phyloP scores from a whole-genome alignment of 2,797 vertebrate genomes.

The Tragopan temminckii region DNA sequence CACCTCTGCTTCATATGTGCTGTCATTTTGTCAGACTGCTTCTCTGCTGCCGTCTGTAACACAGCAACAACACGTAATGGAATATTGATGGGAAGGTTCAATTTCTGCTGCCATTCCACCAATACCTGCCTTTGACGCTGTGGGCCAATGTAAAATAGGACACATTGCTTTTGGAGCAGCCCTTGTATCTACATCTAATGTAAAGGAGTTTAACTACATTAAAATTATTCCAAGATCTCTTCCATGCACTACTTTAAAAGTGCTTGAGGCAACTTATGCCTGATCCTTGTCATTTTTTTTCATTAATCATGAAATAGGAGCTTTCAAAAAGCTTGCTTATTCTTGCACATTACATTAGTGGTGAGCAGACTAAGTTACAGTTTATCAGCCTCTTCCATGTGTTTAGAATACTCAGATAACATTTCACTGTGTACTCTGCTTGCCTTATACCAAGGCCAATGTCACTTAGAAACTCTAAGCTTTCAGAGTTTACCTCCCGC shows the following conservation, averaged over 20 bases:
- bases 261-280: background rate
- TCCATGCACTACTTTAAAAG: background rate
- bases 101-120: no score
- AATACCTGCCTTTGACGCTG: no score
- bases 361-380: background rate
- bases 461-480: background rate
- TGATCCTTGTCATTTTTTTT: constrained; percentile 35
- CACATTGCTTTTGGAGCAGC: no score
- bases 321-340: background rate
- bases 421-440: background rate
- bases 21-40: no score
- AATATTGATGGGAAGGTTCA: no score
- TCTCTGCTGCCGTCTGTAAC: no score
- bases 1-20: no score
- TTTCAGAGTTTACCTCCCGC: background rate
- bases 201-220: background rate
- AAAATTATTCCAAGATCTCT: background rate
- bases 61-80: no score
- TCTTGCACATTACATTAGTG: background rate
- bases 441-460: background rate
- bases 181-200: background rate
- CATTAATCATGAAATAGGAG: background rate
- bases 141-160: no score
- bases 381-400: background rate
- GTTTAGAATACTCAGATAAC: background rate